These are phyloP conservation scores for Pachydiplax longipennis DNA, from an alignment of 2,888 invertebrate genomes.

Conservation along the genomic window DNA sequence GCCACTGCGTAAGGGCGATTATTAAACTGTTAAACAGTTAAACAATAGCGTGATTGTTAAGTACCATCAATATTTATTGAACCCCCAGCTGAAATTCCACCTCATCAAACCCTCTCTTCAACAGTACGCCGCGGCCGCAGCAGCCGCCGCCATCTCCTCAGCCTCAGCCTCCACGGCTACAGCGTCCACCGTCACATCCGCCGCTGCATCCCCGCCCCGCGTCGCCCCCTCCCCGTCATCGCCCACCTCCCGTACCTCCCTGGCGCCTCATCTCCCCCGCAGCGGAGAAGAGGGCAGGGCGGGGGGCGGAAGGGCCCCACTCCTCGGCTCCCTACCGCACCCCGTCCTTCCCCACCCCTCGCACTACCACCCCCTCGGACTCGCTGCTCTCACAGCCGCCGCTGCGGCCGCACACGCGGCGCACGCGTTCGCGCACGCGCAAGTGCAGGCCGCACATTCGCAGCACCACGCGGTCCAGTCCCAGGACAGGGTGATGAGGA, in stretches of 20 bases:
- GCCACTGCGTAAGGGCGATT: too few relatives aligned
- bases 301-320: background rate
- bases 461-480: conserved; percentile 54
- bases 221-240: conserved; percentile 49
- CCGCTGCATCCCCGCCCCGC: conserved; percentile 41
- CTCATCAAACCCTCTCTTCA: conserved; percentile 46
- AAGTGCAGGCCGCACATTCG: conserved; percentile 69
- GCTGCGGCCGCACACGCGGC: conserved; percentile 62
- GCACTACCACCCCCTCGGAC: conserved; percentile 53
- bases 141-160: conserved; percentile 70
- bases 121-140: conserved; percentile 52
- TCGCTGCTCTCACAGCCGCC: conserved; percentile 70
- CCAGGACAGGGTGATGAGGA: conserved; percentile 59
- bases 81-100: conserved; percentile 45
- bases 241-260: conserved; percentile 63
- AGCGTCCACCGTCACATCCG: conserved; percentile 48
- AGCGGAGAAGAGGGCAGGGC: background rate
- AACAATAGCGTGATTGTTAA: too few relatives aligned
- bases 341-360: conserved; percentile 53
- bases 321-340: conserved; percentile 49
- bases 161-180: conserved; percentile 79
- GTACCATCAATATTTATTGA: too few relatives aligned
- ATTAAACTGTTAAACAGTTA: too few relatives aligned
- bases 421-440: conserved; percentile 59
- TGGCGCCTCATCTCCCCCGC: conserved; percentile 61